Evolutionary conservation across 1,140 invertebrate species (phyloP).

Genomic region (Chrysomallon squamiferum): DNA sequence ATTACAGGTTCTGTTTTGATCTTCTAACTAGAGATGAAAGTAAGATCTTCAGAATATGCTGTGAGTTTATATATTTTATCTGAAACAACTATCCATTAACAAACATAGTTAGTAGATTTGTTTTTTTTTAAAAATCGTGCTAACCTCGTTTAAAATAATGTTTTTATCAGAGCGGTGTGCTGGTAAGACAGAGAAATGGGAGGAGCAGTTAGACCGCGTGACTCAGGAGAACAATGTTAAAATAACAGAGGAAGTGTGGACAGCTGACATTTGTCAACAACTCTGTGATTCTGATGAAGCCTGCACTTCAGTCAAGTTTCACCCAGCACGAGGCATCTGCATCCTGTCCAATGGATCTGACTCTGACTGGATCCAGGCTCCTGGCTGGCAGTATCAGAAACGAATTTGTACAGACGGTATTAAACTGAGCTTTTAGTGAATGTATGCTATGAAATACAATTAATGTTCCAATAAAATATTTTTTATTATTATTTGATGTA

Average conservation of each 20-base stretch:
- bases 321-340: constrained; percentile 14
- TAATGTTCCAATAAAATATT: neutral
- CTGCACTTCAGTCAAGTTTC: constrained; percentile 29
- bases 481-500: neutral
- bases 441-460: neutral
- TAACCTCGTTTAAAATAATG: no score
- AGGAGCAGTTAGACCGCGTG: neutral
- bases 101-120: no score
- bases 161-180: constrained; percentile 29
- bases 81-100: no score
- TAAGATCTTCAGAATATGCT: no score
- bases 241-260: constrained; percentile 25
- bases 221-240: constrained; percentile 10
- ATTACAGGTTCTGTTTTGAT: no score
- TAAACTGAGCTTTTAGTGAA: no score
- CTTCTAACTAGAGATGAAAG: no score
- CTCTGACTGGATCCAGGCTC: constrained; percentile 5
- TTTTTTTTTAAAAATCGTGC: no score
- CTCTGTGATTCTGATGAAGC: constrained; percentile 17
- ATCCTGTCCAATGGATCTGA: neutral
- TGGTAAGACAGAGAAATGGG: constrained; percentile 26
- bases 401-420: constrained; percentile 28
- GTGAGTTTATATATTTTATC: no score
- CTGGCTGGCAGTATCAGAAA: constrained; percentile 30
- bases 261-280: constrained; percentile 12